Base-by-base conservation (phyloP, 2,888 invertebrate species). In the Rhodophaea formosa region DNA sequence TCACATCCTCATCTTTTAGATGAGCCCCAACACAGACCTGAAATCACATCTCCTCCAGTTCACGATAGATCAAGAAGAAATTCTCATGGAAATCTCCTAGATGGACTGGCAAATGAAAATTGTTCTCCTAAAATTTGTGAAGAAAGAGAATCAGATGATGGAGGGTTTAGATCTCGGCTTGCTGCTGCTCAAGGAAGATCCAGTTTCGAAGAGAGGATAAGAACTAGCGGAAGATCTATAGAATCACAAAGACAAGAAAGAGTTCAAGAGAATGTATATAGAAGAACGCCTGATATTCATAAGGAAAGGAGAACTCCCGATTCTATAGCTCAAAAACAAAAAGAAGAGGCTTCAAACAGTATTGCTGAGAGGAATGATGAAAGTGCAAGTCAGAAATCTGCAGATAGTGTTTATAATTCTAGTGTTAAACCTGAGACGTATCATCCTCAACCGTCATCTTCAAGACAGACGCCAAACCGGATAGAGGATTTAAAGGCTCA, bases 1-100 rank as follows among this genome's bases (percentile, higher is more conserved):
- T 95, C 95, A 0, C 95, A 95, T 68, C 95, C 95, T 1, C 95
- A 95, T 68, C 84, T 95, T 3, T 85, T 93, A 35, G 93, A 90
- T 30, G 91, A 91, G 57, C 88, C 84, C 1, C 88, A 80, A 12
- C 79, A 77, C 5, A 76, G 88, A 71, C 79, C 79, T 16, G 90
- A 91, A 72, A 70, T 80, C 12, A 79, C 76, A 2, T 77, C 84
- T 6, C 82, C 88, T 67, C 91, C 75, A 77, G 86, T 84, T 61
- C 86, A 80, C 51, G 82, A 82, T 65, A 72, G 82, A 63, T 85
- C 88, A 1, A 73, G 94, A 69, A 82, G 94, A 68, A 93, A 93
- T 58, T 94, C 94, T 0, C 92, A 94, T 60, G 93, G 93, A 0
- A 94, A 94, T 66, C 85, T 94, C 16, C 79, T 93, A 47, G 93